Conservation (phyloP, 1,140 invertebrate genomes). For the Camponotus pennsylvanicus region DNA sequence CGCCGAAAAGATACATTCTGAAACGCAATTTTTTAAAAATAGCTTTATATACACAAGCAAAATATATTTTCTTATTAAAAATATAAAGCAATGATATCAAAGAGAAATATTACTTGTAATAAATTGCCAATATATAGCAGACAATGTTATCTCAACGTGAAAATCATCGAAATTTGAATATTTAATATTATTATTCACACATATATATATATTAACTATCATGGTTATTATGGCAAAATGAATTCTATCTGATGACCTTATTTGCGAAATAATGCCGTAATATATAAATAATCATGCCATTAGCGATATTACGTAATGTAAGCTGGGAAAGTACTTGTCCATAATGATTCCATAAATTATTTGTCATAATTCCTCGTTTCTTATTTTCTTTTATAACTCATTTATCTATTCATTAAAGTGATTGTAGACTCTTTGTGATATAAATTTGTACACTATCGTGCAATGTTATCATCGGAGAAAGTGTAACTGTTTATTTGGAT, state of each 20-base stretch:
- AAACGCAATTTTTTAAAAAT: not conserved
- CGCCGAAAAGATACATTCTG: not conserved
- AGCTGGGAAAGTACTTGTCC: not conserved
- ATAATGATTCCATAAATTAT: constrained; percentile 27
- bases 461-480: not conserved
- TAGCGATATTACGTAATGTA: not conserved
- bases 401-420: not conserved
- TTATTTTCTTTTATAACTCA: not conserved
- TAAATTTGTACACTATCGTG: not conserved
- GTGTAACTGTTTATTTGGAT: not conserved
- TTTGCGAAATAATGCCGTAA: constrained; percentile 30
- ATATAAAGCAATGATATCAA: not conserved
- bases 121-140: not conserved
- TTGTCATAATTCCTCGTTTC: not conserved
- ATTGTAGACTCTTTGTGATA: not conserved
- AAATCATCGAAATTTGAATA: constrained; percentile 50
- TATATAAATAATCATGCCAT: constrained; percentile 40
- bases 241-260: constrained; percentile 36
- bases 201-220: constrained; percentile 9
- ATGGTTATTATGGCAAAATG: constrained; percentile 24
- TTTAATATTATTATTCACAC: constrained; percentile 49
- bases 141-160: constrained; percentile 38
- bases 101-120: constrained; percentile 11
- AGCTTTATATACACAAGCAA: not conserved
- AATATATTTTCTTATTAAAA: constrained; percentile 12